These are phyloP conservation scores for Drosophila nr. medialis DNA, from an alignment of 2,888 invertebrate genomes.

Conservation along the genomic window DNA sequence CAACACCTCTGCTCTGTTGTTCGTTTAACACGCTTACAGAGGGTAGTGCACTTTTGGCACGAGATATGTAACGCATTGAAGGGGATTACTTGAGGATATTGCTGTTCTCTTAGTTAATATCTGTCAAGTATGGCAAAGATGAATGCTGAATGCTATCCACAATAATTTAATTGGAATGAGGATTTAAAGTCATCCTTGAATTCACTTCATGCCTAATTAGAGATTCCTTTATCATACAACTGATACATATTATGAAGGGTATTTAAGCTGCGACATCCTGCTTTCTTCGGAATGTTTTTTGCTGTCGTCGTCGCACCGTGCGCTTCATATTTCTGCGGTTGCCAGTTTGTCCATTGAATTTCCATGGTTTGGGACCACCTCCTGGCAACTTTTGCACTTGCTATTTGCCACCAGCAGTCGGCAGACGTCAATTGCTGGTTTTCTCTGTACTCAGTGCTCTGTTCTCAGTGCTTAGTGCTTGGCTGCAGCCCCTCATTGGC, in stretches of 20 bases:
- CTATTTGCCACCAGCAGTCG: conserved; percentile 60
- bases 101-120: background rate
- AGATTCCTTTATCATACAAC: background rate
- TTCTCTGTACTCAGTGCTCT: conserved; percentile 10
- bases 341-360: conserved; percentile 46
- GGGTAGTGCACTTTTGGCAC: background rate
- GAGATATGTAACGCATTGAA: background rate
- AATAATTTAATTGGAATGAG: background rate
- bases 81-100: background rate
- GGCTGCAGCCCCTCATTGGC: conserved; percentile 54
- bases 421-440: conserved; percentile 44
- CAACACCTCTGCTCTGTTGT: conserved; percentile 24
- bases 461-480: conserved; percentile 1
- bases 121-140: background rate
- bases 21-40: background rate
- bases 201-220: background rate
- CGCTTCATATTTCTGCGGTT: conserved; percentile 76
- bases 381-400: conserved; percentile 56
- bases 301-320: conserved; percentile 45
- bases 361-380: conserved; percentile 1
- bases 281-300: background rate
- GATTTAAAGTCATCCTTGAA: no score
- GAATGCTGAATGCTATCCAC: background rate
- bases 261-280: background rate
- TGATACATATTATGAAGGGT: background rate